phyloP scores from a whole-genome alignment of 2,888 invertebrate species.

The Coelinius sp. region DNA sequence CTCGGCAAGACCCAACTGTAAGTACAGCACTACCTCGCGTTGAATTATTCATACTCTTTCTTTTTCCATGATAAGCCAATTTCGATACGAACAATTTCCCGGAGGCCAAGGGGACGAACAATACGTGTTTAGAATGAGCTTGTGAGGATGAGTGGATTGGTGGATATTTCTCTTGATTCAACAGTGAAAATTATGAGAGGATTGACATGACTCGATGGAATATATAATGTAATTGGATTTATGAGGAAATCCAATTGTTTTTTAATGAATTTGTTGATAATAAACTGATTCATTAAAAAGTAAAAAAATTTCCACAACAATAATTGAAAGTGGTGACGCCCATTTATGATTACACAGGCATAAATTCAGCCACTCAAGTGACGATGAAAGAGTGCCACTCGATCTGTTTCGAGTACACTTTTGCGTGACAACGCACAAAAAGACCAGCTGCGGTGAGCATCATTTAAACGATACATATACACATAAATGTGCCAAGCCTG shows the following conservation, averaged over 20 bases:
- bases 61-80: conserved; percentile 66
- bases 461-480: conserved; percentile 1
- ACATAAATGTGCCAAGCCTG: neutral
- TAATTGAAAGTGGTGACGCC: neutral
- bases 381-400: conserved; percentile 34
- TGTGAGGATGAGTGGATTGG: conserved; percentile 24
- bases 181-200: neutral
- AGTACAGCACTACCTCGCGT: conserved; percentile 52
- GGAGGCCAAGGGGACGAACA: conserved; percentile 36
- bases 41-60: conserved; percentile 69
- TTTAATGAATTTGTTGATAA: conserved; percentile 25
- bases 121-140: conserved; percentile 38
- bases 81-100: conserved; percentile 59
- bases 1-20: conserved; percentile 49
- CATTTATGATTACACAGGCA: conserved; percentile 1
- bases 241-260: too few species aligned
- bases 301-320: conserved; percentile 3
- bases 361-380: conserved; percentile 6
- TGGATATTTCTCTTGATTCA: neutral
- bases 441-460: conserved; percentile 22
- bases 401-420: conserved; percentile 37
- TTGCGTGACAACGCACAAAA: conserved; percentile 33
- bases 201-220: neutral
- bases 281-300: conserved; percentile 4
- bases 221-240: neutral